phyloP scores from a whole-genome alignment of 2,797 vertebrate genomes.

The Sebastes matsubarae region DNA sequence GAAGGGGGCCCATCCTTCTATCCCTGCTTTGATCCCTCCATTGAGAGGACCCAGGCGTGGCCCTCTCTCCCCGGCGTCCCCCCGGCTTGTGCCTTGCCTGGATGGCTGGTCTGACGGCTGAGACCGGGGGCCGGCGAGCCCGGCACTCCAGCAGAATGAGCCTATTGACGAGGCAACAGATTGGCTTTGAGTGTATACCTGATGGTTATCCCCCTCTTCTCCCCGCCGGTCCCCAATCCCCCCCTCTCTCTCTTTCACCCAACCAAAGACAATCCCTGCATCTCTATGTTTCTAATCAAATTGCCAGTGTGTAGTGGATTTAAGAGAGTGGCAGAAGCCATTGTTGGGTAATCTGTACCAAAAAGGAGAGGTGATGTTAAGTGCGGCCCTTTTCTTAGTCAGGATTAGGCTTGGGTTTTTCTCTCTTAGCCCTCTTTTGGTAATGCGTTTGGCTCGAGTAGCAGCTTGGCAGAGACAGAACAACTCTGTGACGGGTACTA shows the following conservation, averaged over 20 bases:
- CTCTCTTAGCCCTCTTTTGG: constrained; percentile 55
- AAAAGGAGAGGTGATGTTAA: constrained; percentile 76
- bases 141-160: constrained; percentile 75
- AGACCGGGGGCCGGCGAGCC: constrained; percentile 32
- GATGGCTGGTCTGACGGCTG: constrained; percentile 43
- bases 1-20: constrained; percentile 67
- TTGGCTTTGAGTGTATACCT: constrained; percentile 80
- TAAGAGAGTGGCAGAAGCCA: constrained; percentile 73
- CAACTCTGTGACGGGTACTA: constrained; percentile 14
- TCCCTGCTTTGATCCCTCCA: constrained; percentile 74
- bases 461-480: constrained; percentile 52
- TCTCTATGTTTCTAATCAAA: constrained; percentile 78
- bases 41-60: constrained; percentile 66
- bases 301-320: constrained; percentile 75
- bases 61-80: constrained; percentile 11
- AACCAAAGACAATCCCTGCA: constrained; percentile 69
- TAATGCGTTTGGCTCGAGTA: constrained; percentile 42
- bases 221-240: constrained; percentile 11
- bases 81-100: constrained; percentile 51
- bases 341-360: constrained; percentile 76
- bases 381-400: constrained; percentile 72
- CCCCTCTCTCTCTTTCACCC: constrained; percentile 45
- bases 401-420: constrained; percentile 67
- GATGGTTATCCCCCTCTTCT: constrained; percentile 67
- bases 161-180: constrained; percentile 80